Conservation (phyloP, 2,797 vertebrate species). For the Netta rufina region DNA sequence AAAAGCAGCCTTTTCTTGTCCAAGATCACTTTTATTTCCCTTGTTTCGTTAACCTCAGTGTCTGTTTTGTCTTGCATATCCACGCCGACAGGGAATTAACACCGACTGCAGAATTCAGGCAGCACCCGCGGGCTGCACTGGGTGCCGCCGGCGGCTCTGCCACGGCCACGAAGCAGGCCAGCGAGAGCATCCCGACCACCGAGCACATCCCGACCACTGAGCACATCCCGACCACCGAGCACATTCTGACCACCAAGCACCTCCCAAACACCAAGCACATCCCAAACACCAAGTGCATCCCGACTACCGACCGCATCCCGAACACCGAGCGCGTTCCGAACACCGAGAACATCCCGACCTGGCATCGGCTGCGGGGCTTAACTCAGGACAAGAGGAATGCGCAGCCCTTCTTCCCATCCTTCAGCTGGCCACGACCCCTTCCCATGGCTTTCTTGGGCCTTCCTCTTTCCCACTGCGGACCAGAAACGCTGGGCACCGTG, state of each 20-base stretch:
- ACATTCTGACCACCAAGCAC: no score
- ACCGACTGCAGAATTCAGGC: conserved; percentile 47
- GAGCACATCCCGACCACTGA: no score
- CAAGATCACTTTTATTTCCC: conserved; percentile 81
- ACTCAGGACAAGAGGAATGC: neutral
- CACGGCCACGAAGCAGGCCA: neutral
- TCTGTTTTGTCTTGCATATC: conserved; percentile 71
- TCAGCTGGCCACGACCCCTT: neutral
- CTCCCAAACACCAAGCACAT: neutral
- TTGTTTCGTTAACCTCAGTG: conserved; percentile 72
- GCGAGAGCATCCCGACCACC: neutral
- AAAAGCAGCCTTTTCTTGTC: conserved; percentile 76
- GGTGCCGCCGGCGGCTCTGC: neutral
- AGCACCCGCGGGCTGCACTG: neutral
- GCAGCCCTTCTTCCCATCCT: neutral
- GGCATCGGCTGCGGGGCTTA: neutral
- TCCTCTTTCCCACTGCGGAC: neutral
- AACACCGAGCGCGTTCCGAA: neutral
- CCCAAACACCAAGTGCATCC: no score
- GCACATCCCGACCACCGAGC: no score
- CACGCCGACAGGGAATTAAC: conserved; percentile 66
- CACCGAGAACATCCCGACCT: no score
- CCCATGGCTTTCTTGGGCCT: neutral
- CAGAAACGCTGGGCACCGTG: neutral
- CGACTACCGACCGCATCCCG: no score